Percentiles rank a stretch among this genome's conserved stretches.
Evolutionary conservation across 2,888 invertebrate genomes (phyloP).

Genomic region (Lasioglossum figueresi): DNA sequence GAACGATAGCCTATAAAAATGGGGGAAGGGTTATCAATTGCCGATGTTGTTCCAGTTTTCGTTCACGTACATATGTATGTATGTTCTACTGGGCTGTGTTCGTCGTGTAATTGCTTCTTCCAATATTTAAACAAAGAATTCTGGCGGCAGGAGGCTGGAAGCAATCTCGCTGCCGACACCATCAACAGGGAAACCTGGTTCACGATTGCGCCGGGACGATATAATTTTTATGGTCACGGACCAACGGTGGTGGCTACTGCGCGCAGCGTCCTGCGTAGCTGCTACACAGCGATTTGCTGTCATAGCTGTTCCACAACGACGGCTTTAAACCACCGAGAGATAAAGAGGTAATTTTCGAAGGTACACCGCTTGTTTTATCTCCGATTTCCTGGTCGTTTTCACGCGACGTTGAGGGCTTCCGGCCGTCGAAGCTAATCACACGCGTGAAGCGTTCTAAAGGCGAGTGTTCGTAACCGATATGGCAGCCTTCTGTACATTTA

Average conservation of each 20-base stretch:
- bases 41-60: constrained; percentile 8
- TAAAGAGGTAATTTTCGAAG: constrained; percentile 46
- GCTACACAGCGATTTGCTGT: constrained; percentile 21
- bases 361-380: constrained; percentile 39
- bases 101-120: constrained; percentile 20
- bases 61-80: neutral
- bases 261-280: constrained; percentile 1
- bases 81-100: constrained; percentile 1
- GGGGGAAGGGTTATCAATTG: neutral
- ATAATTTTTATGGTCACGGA: constrained; percentile 39
- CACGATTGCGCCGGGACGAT: constrained; percentile 25
- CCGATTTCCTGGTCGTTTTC: constrained; percentile 34
- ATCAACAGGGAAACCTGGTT: constrained; percentile 26
- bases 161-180: constrained; percentile 13
- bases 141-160: neutral
- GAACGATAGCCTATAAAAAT: too few species aligned
- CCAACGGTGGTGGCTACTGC: constrained; percentile 15
- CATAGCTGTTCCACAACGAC: neutral
- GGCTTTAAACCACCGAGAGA: constrained; percentile 35
- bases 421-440: neutral
- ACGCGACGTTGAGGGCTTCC: constrained; percentile 27
- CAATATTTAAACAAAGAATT: constrained; percentile 34
- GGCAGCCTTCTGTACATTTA: neutral
- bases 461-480: neutral
- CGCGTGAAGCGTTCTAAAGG: neutral